Evolutionary conservation across 2,888 invertebrate genomes (phyloP).

Genomic region (Apamea epomidion): DNA sequence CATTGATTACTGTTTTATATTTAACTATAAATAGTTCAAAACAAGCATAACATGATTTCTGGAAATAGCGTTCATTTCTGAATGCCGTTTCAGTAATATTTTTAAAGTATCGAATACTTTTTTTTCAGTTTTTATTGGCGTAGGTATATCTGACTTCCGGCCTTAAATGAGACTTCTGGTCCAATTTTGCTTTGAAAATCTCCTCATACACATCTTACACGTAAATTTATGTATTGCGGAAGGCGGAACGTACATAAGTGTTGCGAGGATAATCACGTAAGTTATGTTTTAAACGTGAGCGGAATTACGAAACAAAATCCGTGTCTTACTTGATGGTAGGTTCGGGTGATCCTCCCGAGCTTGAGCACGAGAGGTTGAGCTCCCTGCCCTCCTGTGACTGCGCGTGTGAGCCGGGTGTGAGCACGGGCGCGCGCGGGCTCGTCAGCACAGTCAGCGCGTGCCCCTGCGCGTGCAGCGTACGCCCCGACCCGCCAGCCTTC

Average conservation of each 20-base stretch:
- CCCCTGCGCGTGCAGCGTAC: constrained; percentile 95
- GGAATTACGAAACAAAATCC: constrained; percentile 25
- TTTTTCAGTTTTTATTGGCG: background rate
- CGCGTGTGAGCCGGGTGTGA: constrained; percentile 94
- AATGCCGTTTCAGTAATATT: background rate
- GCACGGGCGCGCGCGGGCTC: constrained; percentile 94
- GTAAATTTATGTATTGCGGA: constrained; percentile 12
- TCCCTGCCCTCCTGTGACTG: constrained; percentile 95
- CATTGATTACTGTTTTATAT: background rate
- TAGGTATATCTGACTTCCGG: background rate
- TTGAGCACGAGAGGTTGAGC: constrained; percentile 94
- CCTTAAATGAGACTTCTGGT: background rate
- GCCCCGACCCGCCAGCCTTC: constrained; percentile 95
- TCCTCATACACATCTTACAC: constrained; percentile 5
- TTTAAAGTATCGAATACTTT: background rate
- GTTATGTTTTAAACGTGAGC: constrained; percentile 34
- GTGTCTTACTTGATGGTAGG: constrained; percentile 93
- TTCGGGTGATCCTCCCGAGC: constrained; percentile 97
- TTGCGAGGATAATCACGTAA: constrained; percentile 36
- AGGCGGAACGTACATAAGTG: constrained; percentile 15
- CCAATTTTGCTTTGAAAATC: constrained; percentile 15
- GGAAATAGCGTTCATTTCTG: background rate
- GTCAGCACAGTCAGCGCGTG: constrained; percentile 96
- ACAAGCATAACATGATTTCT: background rate
- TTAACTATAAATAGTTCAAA: background rate